phyloP scores from a whole-genome alignment of 2,113 vertebrate species.

The Barbus barbus region DNA sequence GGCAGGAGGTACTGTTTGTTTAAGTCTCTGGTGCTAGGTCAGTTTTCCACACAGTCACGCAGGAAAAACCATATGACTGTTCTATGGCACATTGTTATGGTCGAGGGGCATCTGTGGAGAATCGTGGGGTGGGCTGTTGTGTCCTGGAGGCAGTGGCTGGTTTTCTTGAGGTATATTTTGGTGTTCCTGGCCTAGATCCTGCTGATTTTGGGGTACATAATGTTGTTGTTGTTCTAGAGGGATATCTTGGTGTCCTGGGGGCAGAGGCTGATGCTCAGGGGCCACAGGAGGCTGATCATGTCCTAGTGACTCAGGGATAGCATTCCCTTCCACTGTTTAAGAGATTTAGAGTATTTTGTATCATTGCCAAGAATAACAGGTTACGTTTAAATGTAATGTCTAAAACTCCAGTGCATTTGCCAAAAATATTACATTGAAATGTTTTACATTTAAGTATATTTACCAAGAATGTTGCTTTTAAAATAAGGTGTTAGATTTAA shows the following conservation, averaged over 20 bases:
- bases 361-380: not conserved
- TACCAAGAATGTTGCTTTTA: not conserved
- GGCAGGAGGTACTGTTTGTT: conserved; percentile 52
- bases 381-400: not conserved
- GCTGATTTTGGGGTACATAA: conserved; percentile 48
- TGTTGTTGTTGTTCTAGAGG: conserved; percentile 44
- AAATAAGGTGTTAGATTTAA: not conserved
- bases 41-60: conserved; percentile 35
- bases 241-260: conserved; percentile 53
- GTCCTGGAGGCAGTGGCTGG: conserved; percentile 61
- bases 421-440: not conserved
- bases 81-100: conserved; percentile 33
- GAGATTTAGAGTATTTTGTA: not conserved
- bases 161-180: conserved; percentile 65
- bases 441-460: not conserved
- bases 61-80: not conserved
- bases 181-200: conserved; percentile 58
- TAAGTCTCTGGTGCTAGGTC: conserved; percentile 55
- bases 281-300: conserved; percentile 47
- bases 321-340: conserved; percentile 68
- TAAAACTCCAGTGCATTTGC: not conserved
- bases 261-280: conserved; percentile 55
- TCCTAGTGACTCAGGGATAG: conserved; percentile 57
- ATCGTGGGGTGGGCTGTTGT: conserved; percentile 57
- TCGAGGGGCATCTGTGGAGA: conserved; percentile 23